Conservation (phyloP, 2,113 vertebrate genomes). For the Crocuta crocuta region DNA sequence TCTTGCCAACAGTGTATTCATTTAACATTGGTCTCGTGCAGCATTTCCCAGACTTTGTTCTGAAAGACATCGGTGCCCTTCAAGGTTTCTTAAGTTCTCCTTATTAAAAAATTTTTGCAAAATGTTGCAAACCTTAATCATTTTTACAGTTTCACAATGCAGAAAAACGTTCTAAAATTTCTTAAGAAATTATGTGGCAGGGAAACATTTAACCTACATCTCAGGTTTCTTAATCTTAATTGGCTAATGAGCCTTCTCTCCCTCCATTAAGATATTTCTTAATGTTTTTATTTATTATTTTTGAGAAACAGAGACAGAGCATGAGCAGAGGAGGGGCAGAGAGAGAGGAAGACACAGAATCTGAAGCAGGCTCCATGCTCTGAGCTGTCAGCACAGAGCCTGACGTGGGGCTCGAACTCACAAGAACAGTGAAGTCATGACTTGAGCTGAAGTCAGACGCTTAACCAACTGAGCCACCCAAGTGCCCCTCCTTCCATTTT, state of each 20-base stretch:
- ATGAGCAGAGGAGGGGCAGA: no score
- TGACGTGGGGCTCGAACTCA: no score
- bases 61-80: neutral
- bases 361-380: no score
- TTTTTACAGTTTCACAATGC: conserved; percentile 25
- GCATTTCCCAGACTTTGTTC: conserved; percentile 24
- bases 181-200: conserved; percentile 3
- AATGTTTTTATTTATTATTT: no score
- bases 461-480: no score
- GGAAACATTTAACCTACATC: conserved; percentile 1
- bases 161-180: conserved; percentile 8
- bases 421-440: no score
- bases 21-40: neutral
- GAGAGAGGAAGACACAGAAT: no score
- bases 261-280: neutral
- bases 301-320: no score
- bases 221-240: neutral
- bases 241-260: neutral
- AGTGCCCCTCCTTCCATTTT: neutral
- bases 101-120: conserved; percentile 11
- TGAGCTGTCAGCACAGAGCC: no score
- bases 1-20: neutral
- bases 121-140: neutral
- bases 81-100: neutral
- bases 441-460: no score